Percentiles rank a stretch among this genome's conserved stretches.
These are phyloP conservation scores for Schlechtendalia chinensis DNA, from an alignment of 1,140 invertebrate species.

Conservation along the genomic window DNA sequence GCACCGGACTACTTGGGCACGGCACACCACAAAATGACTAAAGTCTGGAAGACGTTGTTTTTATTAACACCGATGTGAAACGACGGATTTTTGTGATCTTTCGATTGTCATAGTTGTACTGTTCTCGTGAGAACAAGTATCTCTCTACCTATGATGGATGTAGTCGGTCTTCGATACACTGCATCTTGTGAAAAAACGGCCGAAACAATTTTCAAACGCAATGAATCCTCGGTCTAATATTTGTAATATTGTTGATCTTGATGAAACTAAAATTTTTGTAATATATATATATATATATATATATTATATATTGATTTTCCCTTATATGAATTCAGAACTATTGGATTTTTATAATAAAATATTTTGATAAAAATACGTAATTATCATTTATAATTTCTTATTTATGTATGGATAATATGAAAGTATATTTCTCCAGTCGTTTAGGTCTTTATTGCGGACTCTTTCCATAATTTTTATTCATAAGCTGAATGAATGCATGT, in stretches of 20 bases:
- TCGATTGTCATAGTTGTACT: too few species aligned
- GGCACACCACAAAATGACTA: slow-evolving; percentile 78
- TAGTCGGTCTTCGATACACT: not conserved
- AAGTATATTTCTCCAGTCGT: not conserved
- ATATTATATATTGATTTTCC: not conserved
- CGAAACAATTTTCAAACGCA: not conserved
- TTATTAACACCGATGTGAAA: too few species aligned
- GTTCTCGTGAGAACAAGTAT: too few species aligned
- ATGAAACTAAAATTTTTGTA: not conserved
- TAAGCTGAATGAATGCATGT: too few species aligned
- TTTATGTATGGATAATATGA: not conserved
- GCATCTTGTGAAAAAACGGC: not conserved
- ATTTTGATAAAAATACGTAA: not conserved
- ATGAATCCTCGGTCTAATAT: not conserved
- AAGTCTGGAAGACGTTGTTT: not conserved
- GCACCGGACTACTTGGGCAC: slow-evolving; percentile 74
- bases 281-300: not conserved
- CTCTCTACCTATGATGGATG: too few species aligned
- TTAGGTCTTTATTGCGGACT: not conserved
- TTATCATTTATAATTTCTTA: not conserved
- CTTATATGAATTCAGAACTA: not conserved
- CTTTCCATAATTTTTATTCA: not conserved
- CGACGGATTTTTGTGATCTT: too few species aligned
- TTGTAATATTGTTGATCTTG: not conserved
- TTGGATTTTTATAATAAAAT: slow-evolving; percentile 3